Base-by-base conservation (phyloP, 1,140 invertebrate genomes). In the Araneus ventricosus region DNA sequence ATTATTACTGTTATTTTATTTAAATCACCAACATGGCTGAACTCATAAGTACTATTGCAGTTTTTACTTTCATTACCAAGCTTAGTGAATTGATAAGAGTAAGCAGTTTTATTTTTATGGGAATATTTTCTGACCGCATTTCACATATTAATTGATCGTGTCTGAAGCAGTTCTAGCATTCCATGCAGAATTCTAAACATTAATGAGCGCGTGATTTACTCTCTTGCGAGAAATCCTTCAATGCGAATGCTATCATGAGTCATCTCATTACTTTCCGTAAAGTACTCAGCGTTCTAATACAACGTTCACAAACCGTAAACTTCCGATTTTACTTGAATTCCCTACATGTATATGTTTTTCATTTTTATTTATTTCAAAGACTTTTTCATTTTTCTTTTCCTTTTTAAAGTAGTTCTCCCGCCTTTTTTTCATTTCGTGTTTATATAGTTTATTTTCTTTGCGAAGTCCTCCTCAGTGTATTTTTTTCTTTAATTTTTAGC, bases 171-270 rank as follows among this genome's bases (percentile, higher is more conserved):
- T 59, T n/a, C 39, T 41, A 39, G n/a, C 41, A 27, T 52, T 57
- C n/a, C n/a, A 34, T 41, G 84, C 84, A 61, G 27, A 86, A 61
- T 86, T 86, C 52, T 30, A 34, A 85, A 59, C 84, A 70, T 88
- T 88, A 88, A 88, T 88, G 86, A 88, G 86, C 61, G 41, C 61
- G 37, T 63, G 86, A 88, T 67, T 88, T 88, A 59, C 84, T 61
- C 84, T 88, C 61, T 34, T 67, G 45, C 30, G 30, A 52, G 84
- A 34, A 59, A 41, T 34, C 30, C 57, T 88, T 88, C 61, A 88
- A 88, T 86, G 22, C 52, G 84, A 86, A 86, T 22, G 30, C 4
- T 59, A 41, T n/a, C 34, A 88, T 86, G 52, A n/a, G 39, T 39
- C 61, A 70, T 88, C 86, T 88, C 86, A 88, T 88, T 88, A 88